Evolutionary conservation across 2,888 invertebrate genomes (phyloP), one percentile per base, ranked within the genome.

Genomic region (Tipula lateralis): DNA sequence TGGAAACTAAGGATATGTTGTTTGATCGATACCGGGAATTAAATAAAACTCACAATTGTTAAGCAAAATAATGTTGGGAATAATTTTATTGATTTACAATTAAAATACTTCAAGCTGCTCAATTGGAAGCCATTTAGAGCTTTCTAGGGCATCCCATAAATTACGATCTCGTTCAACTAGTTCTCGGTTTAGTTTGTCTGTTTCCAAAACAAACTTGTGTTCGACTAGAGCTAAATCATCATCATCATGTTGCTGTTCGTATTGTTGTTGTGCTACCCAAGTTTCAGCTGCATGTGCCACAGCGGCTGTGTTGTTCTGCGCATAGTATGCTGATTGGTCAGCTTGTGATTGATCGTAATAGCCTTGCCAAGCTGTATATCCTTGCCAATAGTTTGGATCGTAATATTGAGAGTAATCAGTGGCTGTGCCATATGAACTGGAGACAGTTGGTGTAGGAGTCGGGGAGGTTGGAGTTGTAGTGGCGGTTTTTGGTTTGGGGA

Each of bases 381-480:
- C 96, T 89, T 95, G 96, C 96, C 96, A 96, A 90, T 96, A 96
- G 82, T 94, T 93, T 32, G 95, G 95, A 90, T 96, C 96, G 89
- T 96, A 95, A 90, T 96, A 96, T 89, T 95, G 93, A 88, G 93
- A 92, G 91, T 95, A 93, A 90, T 95, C 93, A 89, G 88, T 85
- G 7, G 87, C 86, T 30, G 87, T 39, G 0, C 88, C 86, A 83
- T 88, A 88, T 3, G 88, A 88, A 84, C 88, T 88, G 44, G 88
- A 90, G 2, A 88, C 86, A 16, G 89, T 88, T 9, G 89, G 86
- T 1, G 88, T 87, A 0, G 90, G 87, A 16, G 91, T 87, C 80
- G 90, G 90, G 1, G 91, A 88, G 0, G 91, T 88, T 50, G 88
- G 87, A 16, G 90, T 87, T 24, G 90, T 89, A 1, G 90, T 87